phyloP scores from a whole-genome alignment of 2,888 invertebrate species.

The Poecilus cupreus region DNA sequence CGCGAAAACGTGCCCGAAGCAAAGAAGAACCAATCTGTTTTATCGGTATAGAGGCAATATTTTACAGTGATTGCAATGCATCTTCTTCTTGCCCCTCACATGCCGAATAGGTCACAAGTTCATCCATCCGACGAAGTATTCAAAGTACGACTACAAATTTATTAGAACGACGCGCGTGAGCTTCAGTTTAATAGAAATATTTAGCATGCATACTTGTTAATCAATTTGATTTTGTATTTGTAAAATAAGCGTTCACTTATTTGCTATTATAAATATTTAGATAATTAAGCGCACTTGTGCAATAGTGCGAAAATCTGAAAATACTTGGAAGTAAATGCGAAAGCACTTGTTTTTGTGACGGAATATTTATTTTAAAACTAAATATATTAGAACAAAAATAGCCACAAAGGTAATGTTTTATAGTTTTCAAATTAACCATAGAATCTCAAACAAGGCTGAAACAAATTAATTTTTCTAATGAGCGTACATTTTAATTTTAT shows the following conservation, averaged over 20 bases:
- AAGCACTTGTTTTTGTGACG: too few relatives aligned
- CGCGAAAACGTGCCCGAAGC: background rate
- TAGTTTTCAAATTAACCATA: background rate
- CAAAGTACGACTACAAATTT: slow-evolving; percentile 5
- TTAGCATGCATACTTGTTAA: background rate
- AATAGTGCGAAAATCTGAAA: background rate
- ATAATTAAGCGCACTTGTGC: background rate
- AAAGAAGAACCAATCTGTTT: slow-evolving; percentile 28
- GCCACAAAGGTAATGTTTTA: background rate
- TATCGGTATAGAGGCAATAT: slow-evolving; percentile 38
- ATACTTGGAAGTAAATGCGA: background rate
- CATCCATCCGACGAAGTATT: slow-evolving; percentile 7
- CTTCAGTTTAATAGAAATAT: slow-evolving; percentile 4
- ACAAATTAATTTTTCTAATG: background rate
- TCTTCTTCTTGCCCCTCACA: background rate
- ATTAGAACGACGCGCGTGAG: background rate
- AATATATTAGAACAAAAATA: background rate
- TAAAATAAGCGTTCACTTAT: background rate
- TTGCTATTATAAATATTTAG: slow-evolving; percentile 3
- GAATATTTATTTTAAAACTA: slow-evolving; percentile 21
- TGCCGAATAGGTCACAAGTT: slow-evolving; percentile 23
- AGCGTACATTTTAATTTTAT: background rate
- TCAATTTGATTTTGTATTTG: background rate
- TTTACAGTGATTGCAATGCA: slow-evolving; percentile 31
- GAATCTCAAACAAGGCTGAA: background rate